A percentile compares a stretch with the other conserved stretches of the same genome.
Conservation (phyloP, 2,888 invertebrate genomes). For the Patella ulyssiponensis region DNA sequence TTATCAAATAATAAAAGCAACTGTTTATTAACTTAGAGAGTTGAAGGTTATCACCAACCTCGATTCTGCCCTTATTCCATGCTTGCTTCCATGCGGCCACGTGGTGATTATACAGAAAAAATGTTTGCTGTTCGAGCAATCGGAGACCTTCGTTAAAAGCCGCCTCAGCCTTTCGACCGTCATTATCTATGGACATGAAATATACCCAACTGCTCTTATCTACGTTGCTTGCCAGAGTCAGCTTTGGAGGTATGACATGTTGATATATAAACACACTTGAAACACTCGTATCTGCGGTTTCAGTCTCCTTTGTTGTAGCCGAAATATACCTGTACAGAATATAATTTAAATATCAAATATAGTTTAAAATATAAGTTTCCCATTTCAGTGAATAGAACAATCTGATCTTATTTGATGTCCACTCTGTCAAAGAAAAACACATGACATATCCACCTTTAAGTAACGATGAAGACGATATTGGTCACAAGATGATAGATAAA, state of each 20-base stretch:
- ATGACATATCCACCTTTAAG: no score
- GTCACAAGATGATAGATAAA: no score
- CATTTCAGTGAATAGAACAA: no score
- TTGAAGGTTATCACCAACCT: constrained; percentile 40
- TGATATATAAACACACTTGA: constrained; percentile 15
- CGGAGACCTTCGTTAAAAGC: constrained; percentile 25
- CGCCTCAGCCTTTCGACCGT: constrained; percentile 23
- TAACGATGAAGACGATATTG: no score
- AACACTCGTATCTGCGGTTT: not conserved
- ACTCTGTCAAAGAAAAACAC: no score
- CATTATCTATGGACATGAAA: constrained; percentile 32
- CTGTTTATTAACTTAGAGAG: constrained; percentile 45
- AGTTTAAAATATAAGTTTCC: no score
- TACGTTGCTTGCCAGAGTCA: not conserved
- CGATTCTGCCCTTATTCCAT: constrained; percentile 31
- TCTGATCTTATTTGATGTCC: no score
- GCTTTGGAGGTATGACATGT: not conserved
- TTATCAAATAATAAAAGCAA: constrained; percentile 54
- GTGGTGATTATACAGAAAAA: constrained; percentile 32
- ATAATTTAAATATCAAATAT: not conserved
- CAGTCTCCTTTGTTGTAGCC: constrained; percentile 9
- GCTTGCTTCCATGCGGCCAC: constrained; percentile 40
- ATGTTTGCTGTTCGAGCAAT: not conserved
- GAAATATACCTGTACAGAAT: not conserved
- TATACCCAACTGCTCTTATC: constrained; percentile 23